phyloP scores from a whole-genome alignment of 2,113 vertebrate genomes.

The Ranitomeya imitator region DNA sequence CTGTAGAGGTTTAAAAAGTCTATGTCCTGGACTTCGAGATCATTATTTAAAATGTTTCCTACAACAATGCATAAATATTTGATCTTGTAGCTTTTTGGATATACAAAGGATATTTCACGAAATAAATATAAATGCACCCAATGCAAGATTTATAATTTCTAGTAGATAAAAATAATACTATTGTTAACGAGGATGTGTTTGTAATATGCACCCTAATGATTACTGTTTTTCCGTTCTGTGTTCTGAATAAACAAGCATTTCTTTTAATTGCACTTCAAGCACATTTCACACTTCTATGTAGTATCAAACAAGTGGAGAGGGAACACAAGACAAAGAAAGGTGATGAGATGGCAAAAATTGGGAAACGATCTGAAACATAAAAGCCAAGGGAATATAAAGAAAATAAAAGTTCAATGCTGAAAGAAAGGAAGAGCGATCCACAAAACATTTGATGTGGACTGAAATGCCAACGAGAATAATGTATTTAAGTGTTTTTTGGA shows the following conservation, averaged over 20 bases:
- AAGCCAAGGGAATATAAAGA: background rate
- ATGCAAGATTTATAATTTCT: slow-evolving; percentile 14
- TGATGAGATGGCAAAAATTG: background rate
- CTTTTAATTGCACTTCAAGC: background rate
- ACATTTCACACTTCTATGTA: background rate
- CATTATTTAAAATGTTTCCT: slow-evolving; percentile 41
- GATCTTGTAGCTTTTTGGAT: slow-evolving; percentile 12
- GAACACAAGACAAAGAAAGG: background rate
- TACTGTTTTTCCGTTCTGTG: background rate
- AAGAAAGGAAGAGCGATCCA: background rate
- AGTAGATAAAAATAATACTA: slow-evolving; percentile 20
- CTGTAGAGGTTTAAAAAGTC: slow-evolving; percentile 6
- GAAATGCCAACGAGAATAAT: too few species aligned
- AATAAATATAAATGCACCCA: slow-evolving; percentile 17
- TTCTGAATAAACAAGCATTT: background rate
- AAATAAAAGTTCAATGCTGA: background rate
- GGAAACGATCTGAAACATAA: background rate
- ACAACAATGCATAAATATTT: slow-evolving; percentile 34
- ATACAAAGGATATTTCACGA: slow-evolving; percentile 7
- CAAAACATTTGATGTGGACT: background rate
- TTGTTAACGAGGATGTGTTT: background rate
- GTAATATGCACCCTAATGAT: background rate
- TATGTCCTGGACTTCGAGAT: slow-evolving; percentile 7
- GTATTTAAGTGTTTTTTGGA: too few species aligned
- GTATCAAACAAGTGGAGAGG: background rate